A percentile compares a stretch with the other conserved stretches of the same genome.
Evolutionary conservation across 1,140 invertebrate species (phyloP).

Genomic region (Diorhabda carinulata): DNA sequence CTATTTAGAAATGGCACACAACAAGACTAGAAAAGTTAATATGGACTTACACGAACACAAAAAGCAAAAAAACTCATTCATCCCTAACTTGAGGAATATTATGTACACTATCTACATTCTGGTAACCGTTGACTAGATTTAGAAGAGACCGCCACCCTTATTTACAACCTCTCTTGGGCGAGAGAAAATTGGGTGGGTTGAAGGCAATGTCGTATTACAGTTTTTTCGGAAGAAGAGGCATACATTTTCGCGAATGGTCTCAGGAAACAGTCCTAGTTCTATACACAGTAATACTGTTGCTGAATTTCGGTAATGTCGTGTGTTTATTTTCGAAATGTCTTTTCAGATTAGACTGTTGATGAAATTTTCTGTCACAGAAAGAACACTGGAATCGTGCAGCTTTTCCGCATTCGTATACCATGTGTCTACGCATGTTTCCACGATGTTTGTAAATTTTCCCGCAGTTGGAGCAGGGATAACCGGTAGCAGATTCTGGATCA

Average conservation of each 20-base stretch:
- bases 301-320: slow-evolving; percentile 36
- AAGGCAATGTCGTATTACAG: too few relatives aligned
- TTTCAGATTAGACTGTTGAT: slow-evolving; percentile 51
- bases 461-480: slow-evolving; percentile 49
- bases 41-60: too few relatives aligned
- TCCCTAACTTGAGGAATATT: too few relatives aligned
- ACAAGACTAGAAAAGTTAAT: too few relatives aligned
- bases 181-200: too few relatives aligned
- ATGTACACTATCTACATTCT: too few relatives aligned
- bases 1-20: too few relatives aligned
- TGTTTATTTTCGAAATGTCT: slow-evolving; percentile 46
- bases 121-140: too few relatives aligned
- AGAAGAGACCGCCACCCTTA: too few relatives aligned
- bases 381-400: slow-evolving; percentile 49
- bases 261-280: slow-evolving; percentile 29
- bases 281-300: slow-evolving; percentile 39
- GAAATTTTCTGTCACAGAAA: slow-evolving; percentile 50
- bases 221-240: not conserved
- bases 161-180: too few relatives aligned
- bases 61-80: too few relatives aligned
- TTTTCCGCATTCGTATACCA: slow-evolving; percentile 50
- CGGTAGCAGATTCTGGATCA: slow-evolving; percentile 37
- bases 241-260: slow-evolving; percentile 3
- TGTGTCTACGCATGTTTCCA: slow-evolving; percentile 50
- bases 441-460: slow-evolving; percentile 52